Evolutionary conservation across 1,140 invertebrate species (phyloP).

Genomic region (Drosophila aff.): DNA sequence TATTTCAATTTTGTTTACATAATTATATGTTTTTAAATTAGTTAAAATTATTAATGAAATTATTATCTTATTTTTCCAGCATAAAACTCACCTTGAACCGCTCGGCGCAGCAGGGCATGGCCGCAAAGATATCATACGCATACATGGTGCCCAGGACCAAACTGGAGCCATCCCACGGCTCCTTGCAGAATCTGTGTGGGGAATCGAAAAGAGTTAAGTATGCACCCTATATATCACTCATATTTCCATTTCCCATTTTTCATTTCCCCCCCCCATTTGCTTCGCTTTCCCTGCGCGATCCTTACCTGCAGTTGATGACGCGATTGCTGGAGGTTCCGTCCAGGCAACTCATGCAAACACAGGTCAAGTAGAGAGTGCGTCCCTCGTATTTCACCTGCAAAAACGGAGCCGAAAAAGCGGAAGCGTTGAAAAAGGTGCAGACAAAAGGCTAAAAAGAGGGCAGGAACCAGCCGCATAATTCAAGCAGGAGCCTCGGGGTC

Average conservation of each 20-base stretch:
- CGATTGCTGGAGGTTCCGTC: conserved; percentile 92
- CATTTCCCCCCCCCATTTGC: neutral
- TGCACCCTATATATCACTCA: too few relatives aligned
- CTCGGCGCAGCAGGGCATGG: conserved; percentile 97
- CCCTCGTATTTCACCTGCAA: conserved; percentile 94
- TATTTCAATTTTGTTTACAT: neutral
- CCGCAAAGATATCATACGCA: conserved; percentile 98
- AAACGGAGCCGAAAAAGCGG: conserved; percentile 42
- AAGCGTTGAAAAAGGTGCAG: conserved; percentile 36
- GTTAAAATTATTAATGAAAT: neutral
- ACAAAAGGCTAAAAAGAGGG: conserved; percentile 24
- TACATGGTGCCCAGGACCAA: conserved; percentile 98
- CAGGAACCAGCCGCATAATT: conserved; percentile 58
- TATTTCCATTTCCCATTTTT: conserved; percentile 13
- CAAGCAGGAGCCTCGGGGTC: conserved; percentile 31
- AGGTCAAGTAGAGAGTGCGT: conserved; percentile 95
- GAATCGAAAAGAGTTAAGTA: neutral
- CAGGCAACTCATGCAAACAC: conserved; percentile 96
- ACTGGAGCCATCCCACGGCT: conserved; percentile 96
- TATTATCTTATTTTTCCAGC: too few relatives aligned
- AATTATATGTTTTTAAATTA: neutral
- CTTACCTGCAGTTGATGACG: conserved; percentile 89
- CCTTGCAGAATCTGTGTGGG: conserved; percentile 89
- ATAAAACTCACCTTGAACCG: conserved; percentile 91
- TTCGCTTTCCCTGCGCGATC: neutral